phyloP scores from a whole-genome alignment of 2,113 vertebrate genomes.

The Hydrochoerus hydrochaeris region DNA sequence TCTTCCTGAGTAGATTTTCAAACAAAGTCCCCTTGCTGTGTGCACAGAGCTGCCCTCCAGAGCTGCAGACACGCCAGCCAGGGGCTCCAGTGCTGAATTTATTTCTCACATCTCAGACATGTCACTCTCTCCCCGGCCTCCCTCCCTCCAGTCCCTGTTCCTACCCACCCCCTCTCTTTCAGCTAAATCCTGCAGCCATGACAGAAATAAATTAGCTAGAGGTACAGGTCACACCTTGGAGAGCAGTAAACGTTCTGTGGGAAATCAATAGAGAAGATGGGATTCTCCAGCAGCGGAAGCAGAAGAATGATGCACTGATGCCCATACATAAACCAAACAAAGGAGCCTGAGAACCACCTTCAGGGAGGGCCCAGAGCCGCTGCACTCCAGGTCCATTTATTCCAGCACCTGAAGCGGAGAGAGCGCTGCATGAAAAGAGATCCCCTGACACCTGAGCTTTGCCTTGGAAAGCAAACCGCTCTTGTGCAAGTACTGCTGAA shows the following conservation, averaged over 20 bases:
- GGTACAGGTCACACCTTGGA: conserved; percentile 89
- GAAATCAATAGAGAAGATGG: conserved; percentile 86
- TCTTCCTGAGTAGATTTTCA: conserved; percentile 66
- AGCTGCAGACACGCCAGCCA: conserved; percentile 69
- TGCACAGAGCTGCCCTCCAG: conserved; percentile 37
- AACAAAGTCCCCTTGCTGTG: conserved; percentile 59
- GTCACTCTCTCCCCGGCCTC: conserved; percentile 51
- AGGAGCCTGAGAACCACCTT: conserved; percentile 78
- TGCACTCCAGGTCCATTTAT: conserved; percentile 63
- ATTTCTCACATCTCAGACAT: conserved; percentile 80
- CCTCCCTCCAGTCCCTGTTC: conserved; percentile 43
- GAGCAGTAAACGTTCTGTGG: conserved; percentile 84
- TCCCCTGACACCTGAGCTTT: not conserved
- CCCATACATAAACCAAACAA: conserved; percentile 83
- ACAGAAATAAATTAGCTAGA: conserved; percentile 89
- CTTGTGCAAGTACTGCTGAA: not conserved
- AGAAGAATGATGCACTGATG: conserved; percentile 82
- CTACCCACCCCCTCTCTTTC: conserved; percentile 68
- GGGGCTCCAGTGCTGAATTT: conserved; percentile 74
- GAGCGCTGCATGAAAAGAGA: fast-evolving
- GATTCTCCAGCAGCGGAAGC: conserved; percentile 84
- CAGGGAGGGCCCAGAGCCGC: conserved; percentile 63
- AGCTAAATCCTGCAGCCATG: conserved; percentile 83
- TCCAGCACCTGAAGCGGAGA: conserved; percentile 78
- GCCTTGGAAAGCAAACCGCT: not conserved